Evolutionary conservation across 2,113 vertebrate genomes (phyloP), one percentile per base, ranked within the genome.

Genomic region (Sporophila hypoxantha): DNA sequence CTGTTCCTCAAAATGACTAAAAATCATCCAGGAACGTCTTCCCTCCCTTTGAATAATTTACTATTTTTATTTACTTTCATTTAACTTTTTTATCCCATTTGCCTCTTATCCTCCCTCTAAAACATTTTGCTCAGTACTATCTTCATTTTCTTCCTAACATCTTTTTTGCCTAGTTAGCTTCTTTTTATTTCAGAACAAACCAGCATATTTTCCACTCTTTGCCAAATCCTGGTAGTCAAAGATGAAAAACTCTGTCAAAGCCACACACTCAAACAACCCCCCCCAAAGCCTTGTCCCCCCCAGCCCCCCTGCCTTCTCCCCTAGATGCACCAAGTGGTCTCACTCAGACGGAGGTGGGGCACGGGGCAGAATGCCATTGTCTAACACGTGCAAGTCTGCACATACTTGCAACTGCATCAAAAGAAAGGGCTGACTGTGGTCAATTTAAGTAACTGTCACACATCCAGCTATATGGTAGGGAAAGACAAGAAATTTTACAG

Each of bases 261-360:
- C 32, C 53, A 68, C 37, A 71, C 2, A 60, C 19, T 49, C 23
- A 19, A n/a, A 77, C 42, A 66, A 53, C 12, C 27, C 1, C 1
- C 1, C 5, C 5, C 34, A 82, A 13, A 32, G 7, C 7, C 8
- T 2, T 34, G 13, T 14, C 0, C 1, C 16, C 55, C 8, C 20
- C 21, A 34, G 32, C 55, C 53, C 55, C 8, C 6, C 26, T 25
- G 25, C 17, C 11, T 37, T 59, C 30, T 74, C 47, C 32, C 23
- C 22, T 8, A 27, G 36, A 64, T 36, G 53, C 17, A 70, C 30
- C 47, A 61, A 68, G 65, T 0, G 12, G 60, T 37, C 14, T 53
- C 49, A 25, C 23, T 37, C 1, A 0, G 50, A 49, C 4, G 29
- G 25, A 52, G 23, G 5, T 50, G 65, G 9, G 42, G 32, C 36